Base-by-base conservation (phyloP, 2,113 vertebrate species). In the Gallinago undulata region DNA sequence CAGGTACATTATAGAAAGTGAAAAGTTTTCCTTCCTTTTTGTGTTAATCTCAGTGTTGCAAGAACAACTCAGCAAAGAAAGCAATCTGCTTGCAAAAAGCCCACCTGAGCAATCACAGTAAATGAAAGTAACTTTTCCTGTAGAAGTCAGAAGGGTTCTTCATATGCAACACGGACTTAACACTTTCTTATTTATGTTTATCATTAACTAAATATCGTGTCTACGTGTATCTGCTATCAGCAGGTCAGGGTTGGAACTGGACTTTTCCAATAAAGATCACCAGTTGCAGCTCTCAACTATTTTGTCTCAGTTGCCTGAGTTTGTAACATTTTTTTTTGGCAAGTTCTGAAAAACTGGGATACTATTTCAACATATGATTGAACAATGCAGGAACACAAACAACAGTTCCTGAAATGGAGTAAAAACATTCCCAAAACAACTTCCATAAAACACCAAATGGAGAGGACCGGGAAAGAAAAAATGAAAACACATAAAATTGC, bases 131-230 rank as follows among this genome's bases (percentile, higher is more conserved):
- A 30, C 73, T 90, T 48, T 22, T 35, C 45, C 68, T 28, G 35
- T 0, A 27, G 7, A 16, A 78, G 16, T 18, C n/a, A 72, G 48
- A 83, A 48, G 7, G 6, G 33, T 27, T 86, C 22, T 11, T 80
- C 25, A 6, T 7, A 60, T 2, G 60, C 37, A 77, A 4, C 1
- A 41, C 1, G 8, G 2, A 39, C 31, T 37, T 74, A 74, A 64
- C 37, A 27, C 37, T 53, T 76, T 57, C 51, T 81, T 75, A 56
- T 50, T 93, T 31, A 31, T 56, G 84, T 92, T 94, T 84, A 94
- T 93, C 41, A 96, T 96, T 97, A 96, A 95, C 93, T 56, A 81
- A 78, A 89, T 51, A 17, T 56, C 37, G 17, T 10, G 14, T 55
- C 11, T 3, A 70, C 51, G 63, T 90, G 2, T 33, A 45, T 27